Conservation (phyloP, 1,140 invertebrate genomes). For the Vanessa atalanta region DNA sequence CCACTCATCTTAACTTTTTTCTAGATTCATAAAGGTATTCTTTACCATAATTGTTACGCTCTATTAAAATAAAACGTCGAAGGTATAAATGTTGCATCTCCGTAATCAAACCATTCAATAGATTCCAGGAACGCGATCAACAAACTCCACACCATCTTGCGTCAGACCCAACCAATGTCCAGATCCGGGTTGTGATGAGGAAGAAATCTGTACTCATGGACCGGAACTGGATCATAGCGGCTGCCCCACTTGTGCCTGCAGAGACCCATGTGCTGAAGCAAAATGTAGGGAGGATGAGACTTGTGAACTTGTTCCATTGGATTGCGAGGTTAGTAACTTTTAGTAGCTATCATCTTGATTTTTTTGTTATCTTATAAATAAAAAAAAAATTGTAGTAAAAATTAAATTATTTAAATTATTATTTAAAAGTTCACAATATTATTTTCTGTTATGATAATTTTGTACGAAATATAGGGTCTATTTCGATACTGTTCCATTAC, state of each 20-base stretch:
- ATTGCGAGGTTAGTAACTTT: slow-evolving; percentile 59
- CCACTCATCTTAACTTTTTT: too few relatives aligned
- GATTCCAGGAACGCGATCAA: slow-evolving; percentile 63
- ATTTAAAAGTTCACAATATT: too few relatives aligned
- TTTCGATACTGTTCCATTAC: too few relatives aligned
- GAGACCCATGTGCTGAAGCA: slow-evolving; percentile 88
- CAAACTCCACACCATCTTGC: slow-evolving; percentile 64
- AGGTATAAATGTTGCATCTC: too few relatives aligned
- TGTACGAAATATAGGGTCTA: too few relatives aligned
- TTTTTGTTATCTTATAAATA: too few relatives aligned
- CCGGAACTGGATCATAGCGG: slow-evolving; percentile 85
- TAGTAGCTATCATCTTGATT: not conserved
- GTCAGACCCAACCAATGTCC: slow-evolving; percentile 83
- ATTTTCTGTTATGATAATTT: too few relatives aligned
- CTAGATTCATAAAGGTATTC: too few relatives aligned
- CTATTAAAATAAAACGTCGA: too few relatives aligned
- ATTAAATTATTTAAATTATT: too few relatives aligned
- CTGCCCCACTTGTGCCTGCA: slow-evolving; percentile 88
- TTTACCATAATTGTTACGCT: too few relatives aligned
- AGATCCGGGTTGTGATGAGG: slow-evolving; percentile 81
- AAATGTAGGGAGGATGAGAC: slow-evolving; percentile 87
- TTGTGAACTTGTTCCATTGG: slow-evolving; percentile 78
- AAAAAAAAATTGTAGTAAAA: too few relatives aligned
- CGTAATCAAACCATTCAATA: slow-evolving; percentile 19
- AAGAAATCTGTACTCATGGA: slow-evolving; percentile 85